Base-by-base conservation (phyloP, 2,797 vertebrate species). In the Myripristis jacobus region DNA sequence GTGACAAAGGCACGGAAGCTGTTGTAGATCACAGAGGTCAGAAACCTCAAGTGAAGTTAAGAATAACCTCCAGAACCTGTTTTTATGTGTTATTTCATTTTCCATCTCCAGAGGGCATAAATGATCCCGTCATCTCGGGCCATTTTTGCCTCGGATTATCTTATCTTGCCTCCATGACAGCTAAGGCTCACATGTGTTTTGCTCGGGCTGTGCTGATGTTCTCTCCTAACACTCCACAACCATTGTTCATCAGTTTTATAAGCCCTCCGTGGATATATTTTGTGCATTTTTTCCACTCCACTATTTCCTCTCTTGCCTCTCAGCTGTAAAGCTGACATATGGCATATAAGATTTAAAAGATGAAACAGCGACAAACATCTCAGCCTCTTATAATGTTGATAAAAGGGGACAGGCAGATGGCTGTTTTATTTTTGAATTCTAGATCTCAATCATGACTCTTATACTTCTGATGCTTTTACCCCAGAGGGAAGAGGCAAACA, bases 151-250 rank as follows among this genome's bases (percentile, higher is more conserved):
- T 62, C 52, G 13, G 15, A 76, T 83, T 70, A 73, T 76, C 65
- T 85, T 72, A 78, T 85, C 70, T 41, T 70, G 56, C 77, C 80
- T 75, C 77, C 50, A 75, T 79, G 83, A 84, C 76, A 79, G 70
- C 75, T 63, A 63, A 69, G 75, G 57, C 55, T 75, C 25, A 18
- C 22, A 6, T 75, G 47, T 62, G 53, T 69, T 62, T 63, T 55
- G 38, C 18, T 74, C 43, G 31, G 52, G 19, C 48, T 52, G 38
- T 51, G 48, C 16, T 57, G 18, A 18, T 70, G 53, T 61, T 70
- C 43, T 43, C 50, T 62, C 73, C 74, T 77, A 81, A 81, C 75
- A 24, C 21, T 18, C 41, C 18, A 54, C 62, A 66, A 24, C 34
- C 22, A 19, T n/a, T 13, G 31, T 54, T 44, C 25, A 16, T 54